Evolutionary conservation across 2,888 invertebrate species (phyloP).

Genomic region (Oxycera nigricornis): DNA sequence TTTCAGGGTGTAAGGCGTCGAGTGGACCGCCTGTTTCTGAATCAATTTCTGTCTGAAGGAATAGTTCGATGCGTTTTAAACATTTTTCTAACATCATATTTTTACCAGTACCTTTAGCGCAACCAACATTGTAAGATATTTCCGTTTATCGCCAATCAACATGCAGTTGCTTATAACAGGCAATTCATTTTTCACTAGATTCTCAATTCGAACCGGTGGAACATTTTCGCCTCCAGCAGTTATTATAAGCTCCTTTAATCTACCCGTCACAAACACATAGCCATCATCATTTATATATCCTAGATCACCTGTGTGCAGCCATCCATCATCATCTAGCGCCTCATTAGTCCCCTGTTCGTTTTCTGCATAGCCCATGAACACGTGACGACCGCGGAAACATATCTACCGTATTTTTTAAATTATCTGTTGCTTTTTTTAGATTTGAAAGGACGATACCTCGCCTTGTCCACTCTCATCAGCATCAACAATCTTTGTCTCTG

Average conservation of each 20-base stretch:
- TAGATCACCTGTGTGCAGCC: constrained; percentile 88
- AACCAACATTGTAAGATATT: constrained; percentile 83
- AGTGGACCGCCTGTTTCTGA: constrained; percentile 72
- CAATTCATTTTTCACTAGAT: constrained; percentile 75
- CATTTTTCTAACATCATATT: neutral
- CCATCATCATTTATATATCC: constrained; percentile 78
- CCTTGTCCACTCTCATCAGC: constrained; percentile 75
- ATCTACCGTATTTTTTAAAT: constrained; percentile 58
- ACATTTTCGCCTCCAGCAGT: constrained; percentile 96
- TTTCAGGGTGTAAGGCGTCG: constrained; percentile 71
- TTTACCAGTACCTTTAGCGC: constrained; percentile 77
- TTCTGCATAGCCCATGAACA: constrained; percentile 90
- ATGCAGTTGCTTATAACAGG: constrained; percentile 81
- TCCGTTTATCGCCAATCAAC: constrained; percentile 85
- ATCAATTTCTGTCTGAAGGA: constrained; percentile 71
- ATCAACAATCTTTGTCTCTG: constrained; percentile 71
- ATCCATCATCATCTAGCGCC: constrained; percentile 77
- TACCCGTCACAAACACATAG: constrained; percentile 76
- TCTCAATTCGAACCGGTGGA: constrained; percentile 85
- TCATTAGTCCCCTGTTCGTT: constrained; percentile 74
- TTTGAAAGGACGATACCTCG: constrained; percentile 60
- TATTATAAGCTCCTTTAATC: constrained; percentile 81
- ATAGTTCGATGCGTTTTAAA: neutral
- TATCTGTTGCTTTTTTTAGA: constrained; percentile 54
- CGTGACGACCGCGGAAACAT: constrained; percentile 81